phyloP scores from a whole-genome alignment of 2,797 vertebrate genomes.

The Podarcis siculus region DNA sequence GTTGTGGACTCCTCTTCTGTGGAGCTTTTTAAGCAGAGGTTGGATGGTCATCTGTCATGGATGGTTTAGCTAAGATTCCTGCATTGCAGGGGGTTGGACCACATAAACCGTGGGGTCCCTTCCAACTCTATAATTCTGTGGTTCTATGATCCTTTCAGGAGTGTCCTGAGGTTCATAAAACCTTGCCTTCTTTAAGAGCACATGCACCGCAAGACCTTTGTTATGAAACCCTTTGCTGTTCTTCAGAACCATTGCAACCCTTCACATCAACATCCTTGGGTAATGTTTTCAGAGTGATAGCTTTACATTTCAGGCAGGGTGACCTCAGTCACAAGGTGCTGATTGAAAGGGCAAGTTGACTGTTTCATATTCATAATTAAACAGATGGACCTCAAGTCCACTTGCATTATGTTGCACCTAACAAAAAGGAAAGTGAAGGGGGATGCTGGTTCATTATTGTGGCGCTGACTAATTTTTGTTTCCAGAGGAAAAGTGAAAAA shows the following conservation, averaged over 20 bases:
- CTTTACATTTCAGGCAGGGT: background rate
- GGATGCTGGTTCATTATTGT: background rate
- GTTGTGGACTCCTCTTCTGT: background rate
- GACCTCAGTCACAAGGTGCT: background rate
- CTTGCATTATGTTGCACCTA: rapidly evolving
- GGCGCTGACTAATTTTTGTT: background rate
- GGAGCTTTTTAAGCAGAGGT: background rate
- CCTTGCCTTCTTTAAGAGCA: background rate
- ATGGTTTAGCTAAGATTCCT: too few relatives aligned
- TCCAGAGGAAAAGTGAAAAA: background rate
- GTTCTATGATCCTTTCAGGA: background rate
- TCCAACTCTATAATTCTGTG: too few relatives aligned
- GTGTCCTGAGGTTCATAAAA: background rate
- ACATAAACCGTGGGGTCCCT: too few relatives aligned
- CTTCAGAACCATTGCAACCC: background rate
- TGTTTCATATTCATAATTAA: background rate
- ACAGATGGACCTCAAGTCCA: background rate
- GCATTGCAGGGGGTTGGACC: too few relatives aligned
- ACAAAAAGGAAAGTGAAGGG: background rate
- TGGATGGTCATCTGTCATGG: too few relatives aligned
- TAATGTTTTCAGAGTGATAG: background rate
- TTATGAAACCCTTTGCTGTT: background rate
- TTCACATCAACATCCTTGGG: background rate
- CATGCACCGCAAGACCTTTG: background rate
- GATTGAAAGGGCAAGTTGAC: background rate